phyloP scores from a whole-genome alignment of 1,140 invertebrate genomes.

The Bombus waltoni region DNA sequence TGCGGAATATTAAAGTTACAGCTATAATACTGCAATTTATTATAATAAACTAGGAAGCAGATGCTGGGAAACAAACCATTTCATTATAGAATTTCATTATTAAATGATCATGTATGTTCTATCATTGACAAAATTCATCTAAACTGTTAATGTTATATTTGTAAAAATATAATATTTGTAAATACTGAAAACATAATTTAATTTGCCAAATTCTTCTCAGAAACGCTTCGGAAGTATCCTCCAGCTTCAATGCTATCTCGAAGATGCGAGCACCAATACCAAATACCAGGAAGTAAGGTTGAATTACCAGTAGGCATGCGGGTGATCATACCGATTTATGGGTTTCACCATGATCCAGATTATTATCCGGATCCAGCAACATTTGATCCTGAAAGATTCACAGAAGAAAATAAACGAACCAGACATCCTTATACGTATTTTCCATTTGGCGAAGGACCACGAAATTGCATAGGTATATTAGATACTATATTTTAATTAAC shows the following conservation, averaged over 20 bases:
- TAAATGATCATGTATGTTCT: too few relatives aligned
- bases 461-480: conserved; percentile 88
- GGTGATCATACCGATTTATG: conserved; percentile 84
- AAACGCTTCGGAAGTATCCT: conserved; percentile 83
- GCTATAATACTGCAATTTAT: not conserved
- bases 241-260: conserved; percentile 81
- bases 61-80: not conserved
- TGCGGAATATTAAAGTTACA: not conserved
- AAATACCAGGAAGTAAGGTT: conserved; percentile 75
- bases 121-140: not conserved
- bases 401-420: conserved; percentile 76
- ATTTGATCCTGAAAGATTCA: conserved; percentile 87
- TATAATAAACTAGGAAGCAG: not conserved
- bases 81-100: not conserved
- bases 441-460: conserved; percentile 90
- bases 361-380: conserved; percentile 86
- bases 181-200: not conserved
- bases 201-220: conserved; percentile 64
- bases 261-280: conserved; percentile 78
- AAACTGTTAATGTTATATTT: not conserved
- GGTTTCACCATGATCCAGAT: conserved; percentile 86
- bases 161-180: too few relatives aligned
- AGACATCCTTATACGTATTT: conserved; percentile 85
- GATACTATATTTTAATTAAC: not conserved
- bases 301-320: conserved; percentile 79